Evolutionary conservation across 1,140 invertebrate genomes (phyloP).

Genomic region (Mya arenaria): DNA sequence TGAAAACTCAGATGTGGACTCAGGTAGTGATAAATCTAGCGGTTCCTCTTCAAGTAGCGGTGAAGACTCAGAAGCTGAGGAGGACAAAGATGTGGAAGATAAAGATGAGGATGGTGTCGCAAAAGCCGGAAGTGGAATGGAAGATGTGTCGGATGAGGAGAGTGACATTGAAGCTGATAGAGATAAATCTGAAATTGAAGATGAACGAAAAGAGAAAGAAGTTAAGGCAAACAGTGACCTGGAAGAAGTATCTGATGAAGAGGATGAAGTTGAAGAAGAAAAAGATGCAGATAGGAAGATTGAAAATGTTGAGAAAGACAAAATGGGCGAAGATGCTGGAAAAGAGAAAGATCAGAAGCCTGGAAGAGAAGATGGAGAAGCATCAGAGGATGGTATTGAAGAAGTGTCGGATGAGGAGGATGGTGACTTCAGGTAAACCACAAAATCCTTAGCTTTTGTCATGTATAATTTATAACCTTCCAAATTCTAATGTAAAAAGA

Average conservation of each 20-base stretch:
- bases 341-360: constrained; percentile 14
- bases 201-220: background rate
- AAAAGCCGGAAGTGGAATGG: constrained; percentile 84
- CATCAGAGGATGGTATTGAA: constrained; percentile 16
- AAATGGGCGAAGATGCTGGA: background rate
- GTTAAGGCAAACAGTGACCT: background rate
- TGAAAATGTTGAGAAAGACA: background rate
- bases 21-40: too few species aligned
- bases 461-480: too few species aligned
- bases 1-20: too few species aligned
- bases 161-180: background rate
- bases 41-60: too few species aligned
- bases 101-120: constrained; percentile 86
- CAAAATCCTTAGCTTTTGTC: too few species aligned
- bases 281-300: background rate
- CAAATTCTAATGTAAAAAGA: too few species aligned
- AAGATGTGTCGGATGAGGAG: constrained; percentile 6
- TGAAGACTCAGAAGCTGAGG: too few species aligned
- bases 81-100: too few species aligned
- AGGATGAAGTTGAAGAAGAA: constrained; percentile 8
- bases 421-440: background rate
- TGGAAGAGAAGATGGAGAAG: background rate
- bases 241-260: constrained; percentile 34
- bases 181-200: constrained; percentile 2
- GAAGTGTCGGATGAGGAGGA: constrained; percentile 68